These are phyloP conservation scores for Eumerus sabulonum DNA, from an alignment of 2,888 invertebrate species.

Conservation along the genomic window DNA sequence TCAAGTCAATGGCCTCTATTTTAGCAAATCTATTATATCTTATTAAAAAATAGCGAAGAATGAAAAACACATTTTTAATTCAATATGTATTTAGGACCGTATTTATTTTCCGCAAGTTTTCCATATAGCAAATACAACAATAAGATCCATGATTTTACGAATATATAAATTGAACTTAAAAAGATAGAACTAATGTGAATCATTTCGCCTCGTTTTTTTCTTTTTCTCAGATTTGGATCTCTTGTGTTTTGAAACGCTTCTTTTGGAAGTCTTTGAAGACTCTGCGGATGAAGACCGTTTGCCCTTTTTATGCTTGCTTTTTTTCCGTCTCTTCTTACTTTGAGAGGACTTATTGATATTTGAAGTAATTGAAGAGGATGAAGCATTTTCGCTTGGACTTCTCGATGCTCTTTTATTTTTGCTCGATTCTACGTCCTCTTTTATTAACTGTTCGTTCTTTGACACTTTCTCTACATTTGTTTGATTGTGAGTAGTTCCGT, in stretches of 20 bases:
- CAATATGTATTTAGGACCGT: too few species aligned
- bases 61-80: too few species aligned
- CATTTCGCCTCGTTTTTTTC: constrained; percentile 70
- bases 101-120: too few species aligned
- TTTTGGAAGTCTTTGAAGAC: constrained; percentile 73
- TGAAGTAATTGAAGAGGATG: constrained; percentile 52
- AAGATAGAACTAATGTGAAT: constrained; percentile 40
- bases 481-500: constrained; percentile 27
- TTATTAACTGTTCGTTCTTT: constrained; percentile 32
- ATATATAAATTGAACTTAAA: constrained; percentile 1
- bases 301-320: constrained; percentile 83
- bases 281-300: constrained; percentile 78
- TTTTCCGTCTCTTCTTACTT: constrained; percentile 81
- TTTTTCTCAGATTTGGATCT: constrained; percentile 82
- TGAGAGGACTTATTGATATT: constrained; percentile 78
- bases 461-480: not conserved
- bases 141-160: too few species aligned
- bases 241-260: constrained; percentile 86
- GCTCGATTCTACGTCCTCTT: constrained; percentile 75
- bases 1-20: too few species aligned
- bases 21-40: too few species aligned
- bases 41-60: too few species aligned
- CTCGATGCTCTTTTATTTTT: constrained; percentile 80
- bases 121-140: too few species aligned
- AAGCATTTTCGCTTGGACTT: constrained; percentile 41